Percentiles rank a stretch among this genome's conserved stretches.
Evolutionary conservation across 2,888 invertebrate genomes (phyloP).

Genomic region (Phengaris arion): DNA sequence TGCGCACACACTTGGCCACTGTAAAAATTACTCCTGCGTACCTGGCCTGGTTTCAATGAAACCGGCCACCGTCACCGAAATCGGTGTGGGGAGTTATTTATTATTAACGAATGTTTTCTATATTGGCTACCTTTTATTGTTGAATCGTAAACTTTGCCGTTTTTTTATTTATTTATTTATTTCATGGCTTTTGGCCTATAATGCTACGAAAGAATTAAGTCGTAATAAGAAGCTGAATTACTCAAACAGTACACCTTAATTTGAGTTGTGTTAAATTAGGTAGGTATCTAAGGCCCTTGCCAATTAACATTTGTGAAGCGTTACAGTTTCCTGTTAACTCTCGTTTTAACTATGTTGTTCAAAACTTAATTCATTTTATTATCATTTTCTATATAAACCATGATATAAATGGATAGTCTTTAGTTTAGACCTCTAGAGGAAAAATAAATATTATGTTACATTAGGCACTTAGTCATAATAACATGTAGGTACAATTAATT

Average conservation of each 20-base stretch:
- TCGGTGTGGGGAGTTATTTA: no score
- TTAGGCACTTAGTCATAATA: background rate
- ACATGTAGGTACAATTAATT: background rate
- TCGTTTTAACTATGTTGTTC: background rate
- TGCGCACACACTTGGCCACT: no score
- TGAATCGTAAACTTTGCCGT: background rate
- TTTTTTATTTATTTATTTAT: no score
- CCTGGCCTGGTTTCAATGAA: no score
- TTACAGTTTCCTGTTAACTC: background rate
- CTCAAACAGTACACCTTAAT: background rate
- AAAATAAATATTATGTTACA: no score
- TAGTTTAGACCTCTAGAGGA: no score
- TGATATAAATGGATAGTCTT: background rate
- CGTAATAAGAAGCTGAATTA: background rate
- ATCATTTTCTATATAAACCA: background rate
- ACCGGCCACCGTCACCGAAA: no score
- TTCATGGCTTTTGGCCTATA: background rate
- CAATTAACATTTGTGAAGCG: conserved; percentile 11
- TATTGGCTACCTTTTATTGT: background rate
- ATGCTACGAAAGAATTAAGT: background rate
- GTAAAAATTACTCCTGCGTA: no score
- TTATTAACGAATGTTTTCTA: background rate
- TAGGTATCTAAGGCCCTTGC: background rate
- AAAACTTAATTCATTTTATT: background rate
- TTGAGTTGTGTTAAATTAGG: conserved; percentile 1